phyloP scores from a whole-genome alignment of 2,797 vertebrate genomes.

The Gymnothorax javanicus region DNA sequence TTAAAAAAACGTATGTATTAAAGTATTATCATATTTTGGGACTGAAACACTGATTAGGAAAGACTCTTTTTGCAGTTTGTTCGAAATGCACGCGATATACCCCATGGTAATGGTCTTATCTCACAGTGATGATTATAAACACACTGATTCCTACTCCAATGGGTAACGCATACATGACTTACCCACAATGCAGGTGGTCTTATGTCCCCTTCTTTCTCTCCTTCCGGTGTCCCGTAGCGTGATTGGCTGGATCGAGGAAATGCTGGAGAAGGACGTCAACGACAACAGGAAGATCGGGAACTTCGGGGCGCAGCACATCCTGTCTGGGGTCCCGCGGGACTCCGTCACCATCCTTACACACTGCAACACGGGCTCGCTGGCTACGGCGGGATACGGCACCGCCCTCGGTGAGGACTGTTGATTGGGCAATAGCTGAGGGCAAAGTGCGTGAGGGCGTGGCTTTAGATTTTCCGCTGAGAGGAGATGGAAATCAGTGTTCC shows the following conservation, averaged over 20 bases:
- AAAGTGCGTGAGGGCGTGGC: neutral
- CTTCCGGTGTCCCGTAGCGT: conserved; percentile 65
- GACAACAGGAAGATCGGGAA: conserved; percentile 88
- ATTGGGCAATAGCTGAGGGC: too few species aligned
- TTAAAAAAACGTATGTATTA: too few species aligned
- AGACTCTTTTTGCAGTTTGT: too few species aligned
- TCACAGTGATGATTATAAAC: neutral
- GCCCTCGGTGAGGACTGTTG: conserved; percentile 78
- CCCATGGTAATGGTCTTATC: neutral
- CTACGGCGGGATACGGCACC: conserved; percentile 89
- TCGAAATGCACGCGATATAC: too few species aligned
- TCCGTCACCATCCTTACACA: conserved; percentile 87
- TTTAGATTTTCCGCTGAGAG: too few species aligned
- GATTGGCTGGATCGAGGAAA: conserved; percentile 82
- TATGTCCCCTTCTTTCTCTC: conserved; percentile 32
- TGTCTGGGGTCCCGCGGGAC: conserved; percentile 73
- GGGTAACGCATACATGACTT: neutral
- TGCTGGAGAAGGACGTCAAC: conserved; percentile 84
- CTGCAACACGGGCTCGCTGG: conserved; percentile 90
- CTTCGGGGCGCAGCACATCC: conserved; percentile 84
- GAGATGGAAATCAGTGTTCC: too few species aligned
- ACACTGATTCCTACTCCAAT: too few species aligned
- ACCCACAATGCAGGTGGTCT: neutral
- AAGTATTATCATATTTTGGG: too few species aligned
- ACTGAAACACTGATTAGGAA: too few species aligned